A percentile compares a stretch with the other conserved stretches of the same genome.
Evolutionary conservation across 2,797 vertebrate genomes (phyloP).

Genomic region (Poliocrania exsul): DNA sequence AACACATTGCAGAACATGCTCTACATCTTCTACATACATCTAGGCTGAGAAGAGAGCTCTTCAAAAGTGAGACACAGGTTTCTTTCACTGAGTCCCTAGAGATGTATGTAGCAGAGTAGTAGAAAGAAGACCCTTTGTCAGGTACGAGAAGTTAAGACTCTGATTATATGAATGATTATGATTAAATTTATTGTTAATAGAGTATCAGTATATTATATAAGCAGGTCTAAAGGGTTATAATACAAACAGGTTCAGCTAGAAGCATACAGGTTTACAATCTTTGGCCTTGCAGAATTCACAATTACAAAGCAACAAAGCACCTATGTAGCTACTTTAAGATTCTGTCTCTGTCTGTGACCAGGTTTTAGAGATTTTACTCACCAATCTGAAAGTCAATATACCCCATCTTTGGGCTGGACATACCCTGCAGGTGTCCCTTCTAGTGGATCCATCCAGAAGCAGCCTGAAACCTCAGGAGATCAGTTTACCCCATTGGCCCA

Average conservation of each 20-base stretch:
- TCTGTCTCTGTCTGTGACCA: background rate
- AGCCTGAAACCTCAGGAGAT: background rate
- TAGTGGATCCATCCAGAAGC: background rate
- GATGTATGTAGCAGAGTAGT: background rate
- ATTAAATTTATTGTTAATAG: background rate
- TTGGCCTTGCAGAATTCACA: background rate
- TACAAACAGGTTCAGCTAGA: background rate
- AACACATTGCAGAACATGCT: background rate
- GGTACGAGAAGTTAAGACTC: background rate
- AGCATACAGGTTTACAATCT: background rate
- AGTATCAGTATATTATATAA: background rate
- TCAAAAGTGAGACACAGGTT: background rate
- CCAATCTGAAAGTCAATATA: fast-evolving
- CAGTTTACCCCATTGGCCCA: background rate
- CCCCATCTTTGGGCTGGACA: background rate
- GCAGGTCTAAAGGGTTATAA: background rate
- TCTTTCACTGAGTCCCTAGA: background rate
- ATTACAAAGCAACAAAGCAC: background rate
- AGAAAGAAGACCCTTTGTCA: background rate
- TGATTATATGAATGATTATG: background rate
- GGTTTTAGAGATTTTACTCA: background rate
- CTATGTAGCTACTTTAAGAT: background rate
- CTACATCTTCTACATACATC: background rate
- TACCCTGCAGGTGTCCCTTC: background rate
- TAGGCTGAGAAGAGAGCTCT: background rate